Conservation (phyloP, 2,888 invertebrate genomes). For the Hoplodrina blanda region DNA sequence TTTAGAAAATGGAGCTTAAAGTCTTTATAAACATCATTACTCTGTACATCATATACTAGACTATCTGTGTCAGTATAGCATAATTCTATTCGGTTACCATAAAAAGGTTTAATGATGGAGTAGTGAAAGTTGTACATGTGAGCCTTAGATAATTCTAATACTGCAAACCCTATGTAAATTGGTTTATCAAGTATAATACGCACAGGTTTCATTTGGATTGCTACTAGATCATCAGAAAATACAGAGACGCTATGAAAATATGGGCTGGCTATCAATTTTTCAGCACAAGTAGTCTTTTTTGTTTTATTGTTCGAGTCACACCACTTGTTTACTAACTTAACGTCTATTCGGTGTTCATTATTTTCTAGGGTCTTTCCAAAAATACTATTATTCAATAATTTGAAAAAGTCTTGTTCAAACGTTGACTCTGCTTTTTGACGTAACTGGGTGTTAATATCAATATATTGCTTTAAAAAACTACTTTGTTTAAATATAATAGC, state of each 20-base stretch:
- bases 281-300: background rate
- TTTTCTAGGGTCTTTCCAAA: background rate
- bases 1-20: too few species aligned
- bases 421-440: too few species aligned
- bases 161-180: background rate
- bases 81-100: background rate
- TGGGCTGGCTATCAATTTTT: too few species aligned
- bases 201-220: conserved; percentile 8
- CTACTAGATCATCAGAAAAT: conserved; percentile 1
- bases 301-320: conserved; percentile 1
- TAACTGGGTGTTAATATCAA: too few species aligned
- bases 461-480: too few species aligned
- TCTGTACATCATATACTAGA: too few species aligned
- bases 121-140: conserved; percentile 1
- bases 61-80: too few species aligned
- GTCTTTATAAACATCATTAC: too few species aligned
- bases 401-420: too few species aligned
- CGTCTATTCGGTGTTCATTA: conserved; percentile 1
- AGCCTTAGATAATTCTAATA: conserved; percentile 1
- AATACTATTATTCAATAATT: background rate
- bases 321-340: conserved; percentile 2
- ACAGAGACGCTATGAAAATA: conserved; percentile 3
- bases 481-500: too few species aligned
- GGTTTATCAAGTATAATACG: background rate
- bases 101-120: background rate